Conservation (phyloP, 2,888 invertebrate genomes). For the Drosophila setosimentum region DNA sequence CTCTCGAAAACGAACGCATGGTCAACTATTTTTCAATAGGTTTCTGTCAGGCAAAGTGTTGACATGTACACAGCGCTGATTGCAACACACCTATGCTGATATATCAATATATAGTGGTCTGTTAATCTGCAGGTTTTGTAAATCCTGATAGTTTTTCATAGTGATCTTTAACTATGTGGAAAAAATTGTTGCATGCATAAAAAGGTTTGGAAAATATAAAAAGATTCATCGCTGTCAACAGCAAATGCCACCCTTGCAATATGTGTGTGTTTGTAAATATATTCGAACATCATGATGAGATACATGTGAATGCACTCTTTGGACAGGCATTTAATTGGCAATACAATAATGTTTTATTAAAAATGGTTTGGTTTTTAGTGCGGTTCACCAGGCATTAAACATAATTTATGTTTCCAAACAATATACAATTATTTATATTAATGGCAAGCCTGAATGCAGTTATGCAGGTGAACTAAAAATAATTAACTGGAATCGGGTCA, state of each 20-base stretch:
- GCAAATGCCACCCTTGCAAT: slow-evolving; percentile 46
- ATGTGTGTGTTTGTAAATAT: neutral
- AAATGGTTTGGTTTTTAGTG: slow-evolving; percentile 48
- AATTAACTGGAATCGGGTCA: slow-evolving; percentile 20
- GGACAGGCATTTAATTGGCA: slow-evolving; percentile 48
- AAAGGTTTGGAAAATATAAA: slow-evolving; percentile 56
- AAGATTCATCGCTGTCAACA: slow-evolving; percentile 57
- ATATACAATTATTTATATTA: slow-evolving; percentile 52
- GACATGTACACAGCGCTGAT: slow-evolving; percentile 67
- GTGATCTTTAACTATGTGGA: slow-evolving; percentile 15
- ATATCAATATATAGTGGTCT: slow-evolving; percentile 24
- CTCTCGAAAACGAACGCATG: neutral
- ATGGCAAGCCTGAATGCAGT: slow-evolving; percentile 21
- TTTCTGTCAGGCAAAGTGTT: slow-evolving; percentile 26
- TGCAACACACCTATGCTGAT: slow-evolving; percentile 29
- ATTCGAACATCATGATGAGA: slow-evolving; percentile 34
- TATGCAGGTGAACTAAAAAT: slow-evolving; percentile 46
- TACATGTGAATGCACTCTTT: slow-evolving; percentile 43
- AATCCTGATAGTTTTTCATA: slow-evolving; percentile 53
- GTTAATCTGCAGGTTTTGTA: slow-evolving; percentile 40
- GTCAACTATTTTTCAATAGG: neutral
- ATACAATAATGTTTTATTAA: slow-evolving; percentile 57
- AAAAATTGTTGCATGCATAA: slow-evolving; percentile 46
- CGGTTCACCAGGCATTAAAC: slow-evolving; percentile 44
- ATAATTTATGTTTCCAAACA: slow-evolving; percentile 43